phyloP scores from a whole-genome alignment of 2,888 invertebrate genomes.

The Heliconius ethilla region DNA sequence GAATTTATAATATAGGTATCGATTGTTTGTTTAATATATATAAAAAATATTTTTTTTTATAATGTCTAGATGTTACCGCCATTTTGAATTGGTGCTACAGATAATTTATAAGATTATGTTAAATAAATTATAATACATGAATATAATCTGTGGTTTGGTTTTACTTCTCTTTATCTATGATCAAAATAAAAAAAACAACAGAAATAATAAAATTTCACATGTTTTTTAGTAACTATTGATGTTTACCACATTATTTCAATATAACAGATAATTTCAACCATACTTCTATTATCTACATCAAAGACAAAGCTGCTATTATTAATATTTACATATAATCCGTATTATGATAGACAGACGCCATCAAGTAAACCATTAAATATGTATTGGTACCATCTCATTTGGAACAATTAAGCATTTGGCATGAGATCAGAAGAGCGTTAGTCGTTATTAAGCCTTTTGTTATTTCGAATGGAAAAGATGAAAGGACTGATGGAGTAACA shows the following conservation, averaged over 20 bases:
- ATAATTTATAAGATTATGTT: neutral
- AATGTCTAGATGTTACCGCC: neutral
- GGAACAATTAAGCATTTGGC: conserved; percentile 57
- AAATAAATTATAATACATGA: neutral
- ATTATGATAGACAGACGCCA: neutral
- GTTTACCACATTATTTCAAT: neutral
- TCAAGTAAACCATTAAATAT: conserved; percentile 23
- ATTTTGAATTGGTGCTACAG: neutral
- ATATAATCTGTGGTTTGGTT: neutral
- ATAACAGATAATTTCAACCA: neutral
- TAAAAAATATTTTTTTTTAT: no score
- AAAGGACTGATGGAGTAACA: conserved; percentile 20
- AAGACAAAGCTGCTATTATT: neutral
- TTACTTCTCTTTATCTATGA: neutral
- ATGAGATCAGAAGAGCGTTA: conserved; percentile 31
- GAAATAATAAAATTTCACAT: neutral
- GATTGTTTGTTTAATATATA: no score
- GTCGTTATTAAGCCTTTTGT: conserved; percentile 26
- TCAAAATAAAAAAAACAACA: neutral
- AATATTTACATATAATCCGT: conserved; percentile 8
- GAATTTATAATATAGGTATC: no score
- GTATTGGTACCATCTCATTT: conserved; percentile 43
- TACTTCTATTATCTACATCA: neutral
- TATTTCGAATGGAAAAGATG: conserved; percentile 19
- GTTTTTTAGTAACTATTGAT: neutral